Evolutionary conservation across 2,888 invertebrate genomes (phyloP), one percentile per base, ranked within the genome.

Genomic region (Encarsia formosa): DNA sequence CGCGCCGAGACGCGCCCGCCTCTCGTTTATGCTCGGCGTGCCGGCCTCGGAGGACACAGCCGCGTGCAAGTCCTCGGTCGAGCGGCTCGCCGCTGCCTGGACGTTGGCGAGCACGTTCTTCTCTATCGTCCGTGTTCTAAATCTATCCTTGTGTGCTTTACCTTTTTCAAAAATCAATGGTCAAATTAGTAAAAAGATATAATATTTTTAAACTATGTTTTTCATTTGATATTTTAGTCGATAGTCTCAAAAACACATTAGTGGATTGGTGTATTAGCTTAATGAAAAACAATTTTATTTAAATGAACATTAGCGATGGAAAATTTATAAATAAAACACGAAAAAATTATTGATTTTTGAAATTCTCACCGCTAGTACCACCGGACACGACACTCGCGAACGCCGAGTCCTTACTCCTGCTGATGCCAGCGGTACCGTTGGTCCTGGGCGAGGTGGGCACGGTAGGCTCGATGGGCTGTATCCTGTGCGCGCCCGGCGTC

Each of bases 1-100:
- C 38, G 82, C 81, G 55, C 87, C 86, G 55, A 85, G 65, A 59
- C 69, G 65, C 58, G 65, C 69, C 60, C 65, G 65, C 59, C 66
- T 71, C 57, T 68, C 71, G 45, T 68, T 65, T 15, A 66, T 69
- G 41, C 57, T 65, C 11, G 56, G 61, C 26, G 38, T 20, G 16
- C 26, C 22, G 11, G 15, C 23, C 6, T 24, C 26, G 20, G 32
- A 5, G 6, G 40, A 20, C 64, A 19, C 37, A 5, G 42, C 56
- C 58, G 47, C 64, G 59, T 58, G 68, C 57, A 62, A 24, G 65
- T 73, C 65, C 65, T 71, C 59, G 64, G 57, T 58, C 18, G 61
- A 62, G 11, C 61, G 56, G 43, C 26, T 59, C 31, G 18, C 32
- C 24, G 16, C 26, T 13, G 15, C 39, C 32, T 48, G 38, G 11